Conservation (phyloP, 2,113 vertebrate genomes). For the Ptychochromis oligacanthus region DNA sequence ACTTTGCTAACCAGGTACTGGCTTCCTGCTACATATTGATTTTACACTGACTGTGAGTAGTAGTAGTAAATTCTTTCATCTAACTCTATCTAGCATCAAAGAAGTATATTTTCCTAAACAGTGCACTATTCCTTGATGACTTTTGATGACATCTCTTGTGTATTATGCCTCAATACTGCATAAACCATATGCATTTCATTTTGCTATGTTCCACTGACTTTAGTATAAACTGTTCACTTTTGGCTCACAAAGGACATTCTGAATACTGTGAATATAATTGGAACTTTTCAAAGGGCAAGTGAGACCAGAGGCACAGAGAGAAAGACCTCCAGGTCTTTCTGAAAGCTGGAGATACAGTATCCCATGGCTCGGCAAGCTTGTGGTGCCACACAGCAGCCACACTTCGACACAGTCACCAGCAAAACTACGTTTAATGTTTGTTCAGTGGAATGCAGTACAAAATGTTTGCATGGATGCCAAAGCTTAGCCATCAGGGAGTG, state of each 20-base stretch:
- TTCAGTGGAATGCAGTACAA: constrained; percentile 36
- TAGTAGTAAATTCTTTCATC: not conserved
- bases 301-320: constrained; percentile 10
- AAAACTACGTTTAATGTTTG: constrained; percentile 50
- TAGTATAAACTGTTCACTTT: not conserved
- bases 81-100: not conserved
- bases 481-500: constrained; percentile 17
- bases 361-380: not conserved
- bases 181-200: not conserved
- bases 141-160: not conserved
- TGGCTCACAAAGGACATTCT: not conserved
- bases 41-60: not conserved
- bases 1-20: not conserved
- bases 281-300: constrained; percentile 27
- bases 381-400: not conserved
- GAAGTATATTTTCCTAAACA: not conserved
- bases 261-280: not conserved
- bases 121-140: not conserved
- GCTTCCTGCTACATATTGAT: not conserved
- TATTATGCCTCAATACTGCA: not conserved
- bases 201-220: not conserved
- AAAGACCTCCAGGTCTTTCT: constrained; percentile 12
- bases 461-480: constrained; percentile 27
- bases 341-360: constrained; percentile 33
- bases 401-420: constrained; percentile 12